A percentile compares a stretch with the other conserved stretches of the same genome.
phyloP scores from a whole-genome alignment of 1,140 invertebrate genomes.

The Pantala flavescens region DNA sequence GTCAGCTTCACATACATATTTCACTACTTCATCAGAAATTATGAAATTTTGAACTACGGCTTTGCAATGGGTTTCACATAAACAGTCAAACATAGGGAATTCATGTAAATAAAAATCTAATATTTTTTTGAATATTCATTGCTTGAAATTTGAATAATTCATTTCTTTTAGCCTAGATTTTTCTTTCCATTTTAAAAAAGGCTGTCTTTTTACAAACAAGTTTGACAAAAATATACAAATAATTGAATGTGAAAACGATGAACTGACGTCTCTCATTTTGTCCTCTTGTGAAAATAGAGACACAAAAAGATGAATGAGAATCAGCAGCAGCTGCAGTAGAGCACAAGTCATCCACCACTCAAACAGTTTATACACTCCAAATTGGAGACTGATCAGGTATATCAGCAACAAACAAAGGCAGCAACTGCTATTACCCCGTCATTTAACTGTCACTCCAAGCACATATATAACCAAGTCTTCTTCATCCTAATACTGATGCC shows the following conservation, averaged over 20 bases:
- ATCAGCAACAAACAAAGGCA: neutral
- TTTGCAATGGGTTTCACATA: too few relatives aligned
- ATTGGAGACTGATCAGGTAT: neutral
- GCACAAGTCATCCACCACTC: slow-evolving; percentile 11
- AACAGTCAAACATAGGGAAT: neutral
- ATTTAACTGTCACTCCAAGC: neutral
- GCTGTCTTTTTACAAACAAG: slow-evolving; percentile 14
- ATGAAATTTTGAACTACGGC: too few relatives aligned
- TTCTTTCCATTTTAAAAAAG: slow-evolving; percentile 12
- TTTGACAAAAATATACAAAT: slow-evolving; percentile 17
- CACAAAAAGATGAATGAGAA: slow-evolving; percentile 1
- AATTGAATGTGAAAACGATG: slow-evolving; percentile 16
- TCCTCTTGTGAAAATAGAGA: slow-evolving; percentile 4
- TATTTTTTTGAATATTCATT: neutral
- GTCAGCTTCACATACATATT: too few relatives aligned
- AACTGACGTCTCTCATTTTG: neutral
- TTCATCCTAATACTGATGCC: neutral
- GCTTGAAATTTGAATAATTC: neutral
- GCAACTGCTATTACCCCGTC: neutral
- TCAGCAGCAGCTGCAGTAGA: slow-evolving; percentile 5
- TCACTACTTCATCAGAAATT: too few relatives aligned
- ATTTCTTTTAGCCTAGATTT: slow-evolving; percentile 7
- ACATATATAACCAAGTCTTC: neutral
- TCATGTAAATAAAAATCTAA: neutral
- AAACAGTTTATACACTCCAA: neutral